phyloP scores from a whole-genome alignment of 2,797 vertebrate species.

The Notolabrus celidotus region DNA sequence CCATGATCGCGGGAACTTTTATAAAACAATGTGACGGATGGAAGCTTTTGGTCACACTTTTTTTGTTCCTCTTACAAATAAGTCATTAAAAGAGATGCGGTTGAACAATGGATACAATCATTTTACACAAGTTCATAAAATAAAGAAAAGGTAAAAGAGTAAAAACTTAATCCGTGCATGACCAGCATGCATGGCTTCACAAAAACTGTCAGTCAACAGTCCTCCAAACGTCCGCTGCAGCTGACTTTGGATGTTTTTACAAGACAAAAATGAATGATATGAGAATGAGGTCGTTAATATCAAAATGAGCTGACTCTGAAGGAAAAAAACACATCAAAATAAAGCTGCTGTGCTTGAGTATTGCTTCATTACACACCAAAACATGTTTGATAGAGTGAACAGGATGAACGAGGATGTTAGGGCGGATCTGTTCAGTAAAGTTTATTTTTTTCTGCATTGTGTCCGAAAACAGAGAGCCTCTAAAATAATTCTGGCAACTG shows the following conservation, averaged over 20 bases:
- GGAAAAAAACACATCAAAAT: slow-evolving; percentile 39
- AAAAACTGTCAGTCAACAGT: slow-evolving; percentile 66
- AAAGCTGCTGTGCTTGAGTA: slow-evolving; percentile 48
- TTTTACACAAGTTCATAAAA: slow-evolving; percentile 81
- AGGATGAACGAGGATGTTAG: slow-evolving; percentile 33
- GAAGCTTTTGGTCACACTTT: slow-evolving; percentile 65
- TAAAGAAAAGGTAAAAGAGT: slow-evolving; percentile 61
- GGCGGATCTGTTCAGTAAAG: slow-evolving; percentile 26
- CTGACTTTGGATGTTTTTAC: slow-evolving; percentile 70
- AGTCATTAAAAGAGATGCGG: slow-evolving; percentile 86
- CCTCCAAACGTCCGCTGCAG: slow-evolving; percentile 52
- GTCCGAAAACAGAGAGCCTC: slow-evolving; percentile 26
- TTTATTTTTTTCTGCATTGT: slow-evolving; percentile 19
- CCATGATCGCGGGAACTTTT: slow-evolving; percentile 80
- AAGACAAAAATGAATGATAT: slow-evolving; percentile 83
- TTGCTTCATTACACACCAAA: slow-evolving; percentile 29
- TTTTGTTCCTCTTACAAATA: slow-evolving; percentile 84
- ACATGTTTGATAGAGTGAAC: slow-evolving; percentile 3
- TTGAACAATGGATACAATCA: slow-evolving; percentile 86
- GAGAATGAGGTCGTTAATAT: slow-evolving; percentile 84
- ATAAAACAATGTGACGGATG: slow-evolving; percentile 71
- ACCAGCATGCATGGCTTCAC: slow-evolving; percentile 94
- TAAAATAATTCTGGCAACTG: slow-evolving; percentile 19
- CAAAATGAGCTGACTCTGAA: slow-evolving; percentile 75
- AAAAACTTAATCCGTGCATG: slow-evolving; percentile 87